phyloP scores from a whole-genome alignment of 64 coral and sea anemone genomes.

The Montipora foliosa region DNA sequence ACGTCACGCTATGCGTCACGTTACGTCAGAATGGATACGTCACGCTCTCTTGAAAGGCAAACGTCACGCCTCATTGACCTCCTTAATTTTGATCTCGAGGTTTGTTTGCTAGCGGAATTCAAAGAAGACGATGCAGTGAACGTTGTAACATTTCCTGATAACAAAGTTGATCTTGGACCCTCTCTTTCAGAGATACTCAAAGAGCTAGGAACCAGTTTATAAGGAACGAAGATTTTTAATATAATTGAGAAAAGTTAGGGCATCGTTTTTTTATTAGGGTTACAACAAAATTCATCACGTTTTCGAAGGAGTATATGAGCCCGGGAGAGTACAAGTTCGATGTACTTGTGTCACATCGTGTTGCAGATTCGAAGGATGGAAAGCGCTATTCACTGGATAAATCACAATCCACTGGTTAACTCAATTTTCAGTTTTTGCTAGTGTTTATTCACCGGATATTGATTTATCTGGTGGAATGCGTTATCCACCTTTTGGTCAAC shows the following conservation, averaged over 20 bases:
- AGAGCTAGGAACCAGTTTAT: constrained; percentile 30
- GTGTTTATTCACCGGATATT: no score
- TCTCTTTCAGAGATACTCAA: constrained; percentile 29
- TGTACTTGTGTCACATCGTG: no score
- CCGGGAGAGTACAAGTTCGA: no score
- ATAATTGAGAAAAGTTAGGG: neutral
- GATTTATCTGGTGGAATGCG: no score
- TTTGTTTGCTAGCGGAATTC: constrained; percentile 27
- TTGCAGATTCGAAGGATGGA: no score
- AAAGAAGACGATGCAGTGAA: constrained; percentile 7
- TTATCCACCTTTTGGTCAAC: no score
- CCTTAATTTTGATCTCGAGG: constrained; percentile 30
- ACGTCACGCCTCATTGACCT: constrained; percentile 43
- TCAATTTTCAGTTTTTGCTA: no score
- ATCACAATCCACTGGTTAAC: no score
- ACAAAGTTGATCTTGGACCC: constrained; percentile 30
- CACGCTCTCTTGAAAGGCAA: constrained; percentile 26
- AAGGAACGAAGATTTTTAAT: neutral
- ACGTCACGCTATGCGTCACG: neutral
- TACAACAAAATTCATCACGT: neutral
- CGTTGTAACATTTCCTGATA: constrained; percentile 31
- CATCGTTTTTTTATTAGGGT: neutral
- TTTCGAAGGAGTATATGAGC: no score
- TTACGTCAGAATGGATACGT: neutral
- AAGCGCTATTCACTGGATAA: no score